These are phyloP conservation scores for Pseudochaenichthys georgianus DNA, from an alignment of 2,797 vertebrate genomes.

Conservation along the genomic window DNA sequence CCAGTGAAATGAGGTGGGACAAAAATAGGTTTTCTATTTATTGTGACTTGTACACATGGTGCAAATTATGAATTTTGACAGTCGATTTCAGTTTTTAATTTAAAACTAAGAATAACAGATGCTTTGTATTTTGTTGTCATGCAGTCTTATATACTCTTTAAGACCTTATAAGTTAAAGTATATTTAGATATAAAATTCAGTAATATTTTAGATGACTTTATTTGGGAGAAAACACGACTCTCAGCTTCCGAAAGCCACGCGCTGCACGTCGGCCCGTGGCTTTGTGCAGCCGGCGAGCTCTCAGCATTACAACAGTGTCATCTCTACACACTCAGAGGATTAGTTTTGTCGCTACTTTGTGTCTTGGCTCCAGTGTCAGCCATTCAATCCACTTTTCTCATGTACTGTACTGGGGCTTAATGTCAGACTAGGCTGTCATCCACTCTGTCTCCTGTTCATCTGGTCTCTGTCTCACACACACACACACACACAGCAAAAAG, in stretches of 20 bases:
- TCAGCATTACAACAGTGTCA: slow-evolving; percentile 48
- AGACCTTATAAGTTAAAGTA: background rate
- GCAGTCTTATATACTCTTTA: background rate
- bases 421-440: slow-evolving; percentile 76
- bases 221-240: background rate
- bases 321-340: slow-evolving; percentile 76
- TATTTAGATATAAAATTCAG: background rate
- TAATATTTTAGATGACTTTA: background rate
- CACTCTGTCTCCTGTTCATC: slow-evolving; percentile 67
- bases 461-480: slow-evolving; percentile 26
- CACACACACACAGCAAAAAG: slow-evolving; percentile 14
- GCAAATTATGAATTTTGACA: background rate
- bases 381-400: slow-evolving; percentile 78
- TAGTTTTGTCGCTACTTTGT: slow-evolving; percentile 81
- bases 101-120: background rate
- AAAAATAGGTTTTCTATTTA: background rate
- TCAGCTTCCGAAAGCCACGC: slow-evolving; percentile 1
- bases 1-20: background rate
- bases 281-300: slow-evolving; percentile 54
- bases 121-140: background rate
- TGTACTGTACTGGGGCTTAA: slow-evolving; percentile 74
- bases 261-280: slow-evolving; percentile 32
- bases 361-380: slow-evolving; percentile 74
- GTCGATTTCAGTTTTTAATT: background rate
- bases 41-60: background rate